These are phyloP conservation scores for Catocala fraxini DNA, from an alignment of 2,888 invertebrate genomes.

Conservation along the genomic window DNA sequence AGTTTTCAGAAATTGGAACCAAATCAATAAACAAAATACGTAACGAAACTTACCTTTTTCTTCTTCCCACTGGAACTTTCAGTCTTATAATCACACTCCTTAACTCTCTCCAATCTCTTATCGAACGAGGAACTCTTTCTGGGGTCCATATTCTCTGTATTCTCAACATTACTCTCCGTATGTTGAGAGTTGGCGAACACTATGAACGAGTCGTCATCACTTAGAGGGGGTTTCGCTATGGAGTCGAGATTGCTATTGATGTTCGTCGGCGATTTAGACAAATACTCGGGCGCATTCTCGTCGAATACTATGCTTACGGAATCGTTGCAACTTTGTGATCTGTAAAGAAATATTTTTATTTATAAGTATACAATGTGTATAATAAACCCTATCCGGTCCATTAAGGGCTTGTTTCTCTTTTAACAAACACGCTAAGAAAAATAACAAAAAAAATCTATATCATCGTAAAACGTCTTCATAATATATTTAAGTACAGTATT, in stretches of 20 bases:
- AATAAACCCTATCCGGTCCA: too few species aligned
- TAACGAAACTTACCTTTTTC: slow-evolving; percentile 68
- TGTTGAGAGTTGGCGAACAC: slow-evolving; percentile 67
- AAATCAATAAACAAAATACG: too few species aligned
- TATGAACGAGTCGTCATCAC: slow-evolving; percentile 75
- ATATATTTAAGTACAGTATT: too few species aligned
- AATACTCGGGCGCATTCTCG: slow-evolving; percentile 58
- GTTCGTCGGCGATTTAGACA: slow-evolving; percentile 32
- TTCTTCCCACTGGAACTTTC: slow-evolving; percentile 60
- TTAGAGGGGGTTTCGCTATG: slow-evolving; percentile 53
- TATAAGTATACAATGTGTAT: too few species aligned
- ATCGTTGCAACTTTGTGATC: slow-evolving; percentile 82
- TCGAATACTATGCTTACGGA: slow-evolving; percentile 82
- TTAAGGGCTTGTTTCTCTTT: too few species aligned
- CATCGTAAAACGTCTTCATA: too few species aligned
- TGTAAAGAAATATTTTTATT: slow-evolving; percentile 36
- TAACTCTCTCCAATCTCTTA: slow-evolving; percentile 71
- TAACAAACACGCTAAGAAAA: too few species aligned
- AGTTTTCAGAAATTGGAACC: too few species aligned
- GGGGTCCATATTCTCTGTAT: slow-evolving; percentile 50
- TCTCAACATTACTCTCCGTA: slow-evolving; percentile 24
- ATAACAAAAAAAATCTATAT: too few species aligned
- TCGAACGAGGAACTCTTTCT: slow-evolving; percentile 61
- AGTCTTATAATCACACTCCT: slow-evolving; percentile 68
- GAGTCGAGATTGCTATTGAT: slow-evolving; percentile 49